Evolutionary conservation across 2,888 invertebrate species (phyloP), one percentile per base, ranked within the genome.

Genomic region (Sesia apiformis): DNA sequence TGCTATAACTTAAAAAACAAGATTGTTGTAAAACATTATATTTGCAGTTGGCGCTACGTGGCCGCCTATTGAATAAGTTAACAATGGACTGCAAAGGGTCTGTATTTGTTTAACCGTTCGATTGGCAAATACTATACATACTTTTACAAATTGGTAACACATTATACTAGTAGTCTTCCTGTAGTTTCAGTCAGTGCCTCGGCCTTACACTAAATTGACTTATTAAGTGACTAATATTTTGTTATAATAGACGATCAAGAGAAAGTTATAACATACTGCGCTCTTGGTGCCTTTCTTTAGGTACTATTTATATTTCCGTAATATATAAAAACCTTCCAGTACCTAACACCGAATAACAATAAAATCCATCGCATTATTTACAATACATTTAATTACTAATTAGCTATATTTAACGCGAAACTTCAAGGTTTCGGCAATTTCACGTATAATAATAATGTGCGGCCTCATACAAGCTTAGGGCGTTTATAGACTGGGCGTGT

Each of bases 191-290:
- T 74, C 75, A 69, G 72, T 72, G 70, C 69, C 72, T 70, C 76
- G 67, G 73, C 70, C 69, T 62, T 62, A 63, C 58, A 63, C 60
- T 68, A 67, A 60, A 53, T 68, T 66, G 69, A 69, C 63, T 63
- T 68, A 70, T 66, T 68, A 52, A 71, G 69, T 76, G 75, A 78
- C 76, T 77, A 78, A 74, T 69, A 72, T 74, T 67, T 74, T 74
- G 69, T 76, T 72, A 70, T 73, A 70, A 72, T 74, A 72, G 69
- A 78, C 74, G 64, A 68, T 70, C 63, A 66, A 67, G 67, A 70
- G 69, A 67, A 69, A 65, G 63, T 74, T 70, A 59, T 65, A 75
- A 72, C 79, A 83, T 78, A 79, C 76, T 79, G 75, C 77, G 76
- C 76, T 74, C 67, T 70, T 67, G 67, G 75, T 80, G 80, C 76